Conservation (phyloP, 2,797 vertebrate species). For the Balearica regulorum region DNA sequence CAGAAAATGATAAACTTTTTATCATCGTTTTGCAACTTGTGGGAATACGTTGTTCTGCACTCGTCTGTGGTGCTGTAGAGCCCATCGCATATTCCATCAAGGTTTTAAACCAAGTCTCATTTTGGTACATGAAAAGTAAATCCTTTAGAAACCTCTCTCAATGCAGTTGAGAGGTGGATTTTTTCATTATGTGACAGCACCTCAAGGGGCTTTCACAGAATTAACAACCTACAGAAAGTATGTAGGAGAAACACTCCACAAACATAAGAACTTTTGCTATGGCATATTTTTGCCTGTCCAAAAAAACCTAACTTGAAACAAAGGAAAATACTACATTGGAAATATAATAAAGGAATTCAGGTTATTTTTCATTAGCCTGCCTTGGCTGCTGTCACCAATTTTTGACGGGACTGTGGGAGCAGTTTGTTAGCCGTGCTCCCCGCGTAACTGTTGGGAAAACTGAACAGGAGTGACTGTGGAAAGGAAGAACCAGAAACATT, state of each 20-base stretch:
- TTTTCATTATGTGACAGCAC: neutral
- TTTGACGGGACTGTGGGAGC: no score
- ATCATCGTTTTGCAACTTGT: neutral
- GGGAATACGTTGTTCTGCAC: neutral
- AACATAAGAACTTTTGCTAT: neutral
- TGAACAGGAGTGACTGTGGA: no score
- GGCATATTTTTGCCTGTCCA: neutral
- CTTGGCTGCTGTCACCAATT: no score
- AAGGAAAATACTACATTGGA: no score
- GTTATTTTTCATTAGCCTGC: no score
- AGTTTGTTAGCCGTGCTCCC: no score
- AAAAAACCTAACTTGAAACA: neutral
- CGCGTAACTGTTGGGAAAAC: no score
- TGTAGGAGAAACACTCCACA: neutral
- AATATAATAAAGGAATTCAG: no score
- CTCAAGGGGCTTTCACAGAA: neutral
- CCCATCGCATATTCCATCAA: neutral
- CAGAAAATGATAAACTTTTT: neutral
- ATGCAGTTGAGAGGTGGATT: neutral
- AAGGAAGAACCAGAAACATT: neutral
- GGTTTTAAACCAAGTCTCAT: neutral
- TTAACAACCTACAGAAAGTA: neutral
- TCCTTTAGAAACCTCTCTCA: neutral
- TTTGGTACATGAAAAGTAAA: neutral
- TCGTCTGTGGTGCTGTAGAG: neutral